Base-by-base conservation (phyloP, 2,888 invertebrate species). In the Phania funesta region DNA sequence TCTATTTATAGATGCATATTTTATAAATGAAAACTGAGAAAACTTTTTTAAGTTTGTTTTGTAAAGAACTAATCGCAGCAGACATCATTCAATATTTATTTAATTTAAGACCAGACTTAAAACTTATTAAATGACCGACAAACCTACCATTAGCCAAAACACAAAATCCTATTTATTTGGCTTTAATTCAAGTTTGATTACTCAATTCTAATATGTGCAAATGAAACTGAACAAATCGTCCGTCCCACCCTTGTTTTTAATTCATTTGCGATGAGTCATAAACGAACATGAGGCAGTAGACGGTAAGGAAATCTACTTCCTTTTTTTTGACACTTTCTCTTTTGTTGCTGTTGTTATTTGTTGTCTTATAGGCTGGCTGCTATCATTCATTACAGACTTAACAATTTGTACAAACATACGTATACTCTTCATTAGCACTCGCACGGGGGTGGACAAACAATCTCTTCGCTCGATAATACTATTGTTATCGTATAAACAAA, bases 251-350 rank as follows among this genome's bases (percentile, higher is more conserved):
- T 5, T 13, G 29, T 8, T 52, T 29, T 3, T 16, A 16, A 26
- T 32, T 32, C 8, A 52, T 35, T 46, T 29, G 9, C 35, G 52
- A 64, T 64, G 64, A 74, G 24, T 64, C 62, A 73, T 62, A 29
- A 41, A 13, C 1, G 13, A 62, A 52, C n/a, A 38, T 0, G 11
- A 38, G n/a, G 44, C 52, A 73, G 38, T 32, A 52, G 41, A 62
- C 50, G 32, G 32, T 13, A 32, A 41, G 54, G 41, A 68, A 62
- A 62, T 62, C 52, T 16, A 32, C 52, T 52, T 62, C 62, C 62
- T 52, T 73, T 73, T n/a, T n/a, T 73, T 52, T 62, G 60, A 9
- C 62, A 62, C 62, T 62, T 73, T 73, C 44, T 52, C 16, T 52
- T 73, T 73, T n/a, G 8, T 38, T 11, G 13, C n/a, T n/a, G 18